Evolutionary conservation across 1,140 invertebrate genomes (phyloP), one percentile per base, ranked within the genome.

Genomic region (Hyphantria cunea): DNA sequence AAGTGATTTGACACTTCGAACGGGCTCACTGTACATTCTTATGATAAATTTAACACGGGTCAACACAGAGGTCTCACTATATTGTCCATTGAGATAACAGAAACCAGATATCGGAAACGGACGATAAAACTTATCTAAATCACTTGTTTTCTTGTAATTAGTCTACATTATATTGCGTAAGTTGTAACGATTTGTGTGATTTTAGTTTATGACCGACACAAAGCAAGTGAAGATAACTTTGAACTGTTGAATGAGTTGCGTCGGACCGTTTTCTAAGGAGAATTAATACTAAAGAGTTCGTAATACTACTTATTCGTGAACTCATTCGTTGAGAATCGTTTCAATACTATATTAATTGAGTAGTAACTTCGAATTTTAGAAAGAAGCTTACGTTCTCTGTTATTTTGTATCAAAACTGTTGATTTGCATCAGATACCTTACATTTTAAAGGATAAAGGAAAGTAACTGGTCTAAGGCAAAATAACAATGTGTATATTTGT

Each of bases 61-160:
- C 56, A 51, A 33, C 47, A 14, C 41, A 34, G 47, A 31, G 52
- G 45, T 50, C 56, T 44, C 14, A 44, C 32, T 44, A 61, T 34
- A 51, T 45, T 66, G 58, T 51, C 10, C 44, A 13, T 55, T 33
- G 13, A 47, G 49, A 66, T 66, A 66, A 60, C 34, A 48, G 17
- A 34, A 44, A 41, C 31, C 49, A 50, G 50, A 60, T 50, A 45
- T 64, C 63, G 51, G 54, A 60, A 68, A 37, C 34, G 6, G 3
- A 14, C 44, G 65, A 68, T 72, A 72, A 49, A 42, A 42, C 50
- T 48, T 82, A 82, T 74, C 72, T 70, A 61, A 74, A 79, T 76
- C 69, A 70, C 68, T 72, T 74, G 74, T 78, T 74, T 75, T 78
- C 52, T 56, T 73, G 70, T 82, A 82, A 82, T 80, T 74, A 76